Percentiles rank a stretch among this genome's conserved stretches.
phyloP scores from a whole-genome alignment of 2,888 invertebrate genomes.

The Heteromurus nitidus region DNA sequence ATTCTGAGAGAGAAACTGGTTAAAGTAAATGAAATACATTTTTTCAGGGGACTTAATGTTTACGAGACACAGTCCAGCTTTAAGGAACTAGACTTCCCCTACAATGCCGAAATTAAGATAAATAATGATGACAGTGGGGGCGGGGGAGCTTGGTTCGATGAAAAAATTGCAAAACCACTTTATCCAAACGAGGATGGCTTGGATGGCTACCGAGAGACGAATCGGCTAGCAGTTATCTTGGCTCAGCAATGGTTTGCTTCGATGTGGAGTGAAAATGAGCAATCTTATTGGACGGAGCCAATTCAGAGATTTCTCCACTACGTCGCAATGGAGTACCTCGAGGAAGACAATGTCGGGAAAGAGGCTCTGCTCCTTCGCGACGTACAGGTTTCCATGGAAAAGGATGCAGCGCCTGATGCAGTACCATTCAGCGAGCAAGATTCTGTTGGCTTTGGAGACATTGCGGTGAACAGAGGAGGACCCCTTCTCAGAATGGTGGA shows the following conservation, averaged over 20 bases:
- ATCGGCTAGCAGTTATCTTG: not conserved
- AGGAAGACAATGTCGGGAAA: not conserved
- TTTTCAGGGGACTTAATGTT: not conserved
- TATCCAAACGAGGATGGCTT: not conserved
- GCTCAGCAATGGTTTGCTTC: not conserved
- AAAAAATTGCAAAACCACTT: not conserved
- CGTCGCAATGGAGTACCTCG: not conserved
- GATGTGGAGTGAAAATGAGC: not conserved
- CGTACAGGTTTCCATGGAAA: not conserved
- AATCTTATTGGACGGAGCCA: not conserved
- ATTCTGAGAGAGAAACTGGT: too few species aligned
- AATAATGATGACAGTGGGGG: not conserved
- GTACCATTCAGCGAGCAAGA: not conserved
- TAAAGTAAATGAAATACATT: too few species aligned
- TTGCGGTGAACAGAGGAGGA: not conserved
- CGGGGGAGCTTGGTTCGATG: not conserved
- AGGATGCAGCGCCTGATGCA: not conserved
- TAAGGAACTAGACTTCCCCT: not conserved
- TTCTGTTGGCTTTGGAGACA: not conserved
- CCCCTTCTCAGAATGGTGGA: not conserved
- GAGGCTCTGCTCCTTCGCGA: not conserved
- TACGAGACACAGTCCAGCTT: not conserved
- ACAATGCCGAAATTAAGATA: not conserved
- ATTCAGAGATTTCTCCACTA: not conserved
- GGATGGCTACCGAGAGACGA: not conserved